A percentile compares a stretch with the other conserved stretches of the same genome.
Evolutionary conservation across 2,888 invertebrate genomes (phyloP).

Genomic region (Tineola bisselliella): DNA sequence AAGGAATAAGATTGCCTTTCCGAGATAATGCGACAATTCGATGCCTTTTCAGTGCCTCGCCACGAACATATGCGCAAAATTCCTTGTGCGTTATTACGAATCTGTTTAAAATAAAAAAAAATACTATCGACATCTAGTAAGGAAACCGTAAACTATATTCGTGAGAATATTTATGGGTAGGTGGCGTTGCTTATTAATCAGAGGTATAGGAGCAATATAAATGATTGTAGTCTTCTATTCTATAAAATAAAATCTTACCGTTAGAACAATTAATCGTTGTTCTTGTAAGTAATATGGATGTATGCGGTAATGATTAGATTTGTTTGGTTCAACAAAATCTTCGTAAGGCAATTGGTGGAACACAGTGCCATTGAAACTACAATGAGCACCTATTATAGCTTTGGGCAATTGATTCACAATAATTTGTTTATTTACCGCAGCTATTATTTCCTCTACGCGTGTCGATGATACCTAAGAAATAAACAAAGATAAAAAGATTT

Average conservation of each 20-base stretch:
- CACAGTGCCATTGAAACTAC: slow-evolving; percentile 41
- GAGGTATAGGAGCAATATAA: no score
- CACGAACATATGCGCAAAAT: slow-evolving; percentile 69
- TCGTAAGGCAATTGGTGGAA: slow-evolving; percentile 57
- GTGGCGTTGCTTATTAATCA: not conserved
- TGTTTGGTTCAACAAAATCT: slow-evolving; percentile 67
- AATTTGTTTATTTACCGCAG: slow-evolving; percentile 37
- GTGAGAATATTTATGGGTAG: not conserved
- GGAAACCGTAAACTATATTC: slow-evolving; percentile 9
- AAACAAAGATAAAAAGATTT: no score
- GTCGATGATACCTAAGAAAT: slow-evolving; percentile 38
- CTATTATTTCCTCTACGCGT: slow-evolving; percentile 36
- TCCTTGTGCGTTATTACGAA: slow-evolving; percentile 65
- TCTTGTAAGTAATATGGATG: slow-evolving; percentile 52
- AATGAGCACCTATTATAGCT: slow-evolving; percentile 45
- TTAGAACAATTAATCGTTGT: slow-evolving; percentile 23
- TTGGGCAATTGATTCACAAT: slow-evolving; percentile 45
- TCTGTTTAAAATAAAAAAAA: slow-evolving; percentile 25
- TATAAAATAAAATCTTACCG: not conserved
- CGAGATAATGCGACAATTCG: slow-evolving; percentile 54
- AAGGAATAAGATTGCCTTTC: slow-evolving; percentile 52
- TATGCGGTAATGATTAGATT: slow-evolving; percentile 60
- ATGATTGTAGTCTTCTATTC: no score
- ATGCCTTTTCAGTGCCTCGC: slow-evolving; percentile 48
- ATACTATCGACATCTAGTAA: not conserved